Conservation (phyloP, 2,113 vertebrate species). For the Gymnobelideus leadbeateri region DNA sequence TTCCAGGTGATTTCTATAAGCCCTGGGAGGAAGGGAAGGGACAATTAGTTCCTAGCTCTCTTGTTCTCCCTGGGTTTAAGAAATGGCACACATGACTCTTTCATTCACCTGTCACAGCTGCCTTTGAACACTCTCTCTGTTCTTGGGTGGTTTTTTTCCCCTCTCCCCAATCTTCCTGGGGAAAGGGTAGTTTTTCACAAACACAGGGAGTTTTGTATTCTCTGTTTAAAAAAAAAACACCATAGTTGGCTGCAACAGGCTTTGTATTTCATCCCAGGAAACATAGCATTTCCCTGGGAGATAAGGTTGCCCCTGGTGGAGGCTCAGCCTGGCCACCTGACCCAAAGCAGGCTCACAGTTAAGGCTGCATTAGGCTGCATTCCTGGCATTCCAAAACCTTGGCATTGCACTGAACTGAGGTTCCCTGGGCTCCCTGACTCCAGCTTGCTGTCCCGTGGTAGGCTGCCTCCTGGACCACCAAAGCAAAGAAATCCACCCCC, state of each 20-base stretch:
- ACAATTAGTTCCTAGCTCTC: slow-evolving; percentile 24
- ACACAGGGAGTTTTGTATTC: slow-evolving; percentile 84
- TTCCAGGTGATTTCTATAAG: neutral
- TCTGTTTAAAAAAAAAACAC: slow-evolving; percentile 60
- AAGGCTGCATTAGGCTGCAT: slow-evolving; percentile 88
- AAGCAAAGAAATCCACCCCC: neutral
- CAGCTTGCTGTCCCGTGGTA: slow-evolving; percentile 50
- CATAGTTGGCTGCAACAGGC: slow-evolving; percentile 70
- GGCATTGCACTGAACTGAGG: slow-evolving; percentile 86
- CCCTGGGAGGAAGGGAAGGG: neutral
- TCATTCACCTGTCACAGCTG: slow-evolving; percentile 59
- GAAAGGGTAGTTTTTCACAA: slow-evolving; percentile 82
- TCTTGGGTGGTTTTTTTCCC: slow-evolving; percentile 26
- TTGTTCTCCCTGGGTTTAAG: neutral
- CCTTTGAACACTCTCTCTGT: slow-evolving; percentile 19
- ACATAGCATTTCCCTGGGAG: slow-evolving; percentile 78
- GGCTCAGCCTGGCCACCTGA: slow-evolving; percentile 83
- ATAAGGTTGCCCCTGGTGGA: slow-evolving; percentile 68
- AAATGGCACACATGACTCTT: neutral
- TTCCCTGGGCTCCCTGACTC: slow-evolving; percentile 83
- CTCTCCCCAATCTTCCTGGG: slow-evolving; percentile 72
- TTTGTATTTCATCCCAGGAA: slow-evolving; percentile 78
- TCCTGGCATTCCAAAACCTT: slow-evolving; percentile 89
- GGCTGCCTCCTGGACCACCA: slow-evolving; percentile 27
- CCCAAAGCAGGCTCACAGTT: slow-evolving; percentile 59